Conservation (phyloP, 1,140 invertebrate genomes). For the Drosophila persimilis region DNA sequence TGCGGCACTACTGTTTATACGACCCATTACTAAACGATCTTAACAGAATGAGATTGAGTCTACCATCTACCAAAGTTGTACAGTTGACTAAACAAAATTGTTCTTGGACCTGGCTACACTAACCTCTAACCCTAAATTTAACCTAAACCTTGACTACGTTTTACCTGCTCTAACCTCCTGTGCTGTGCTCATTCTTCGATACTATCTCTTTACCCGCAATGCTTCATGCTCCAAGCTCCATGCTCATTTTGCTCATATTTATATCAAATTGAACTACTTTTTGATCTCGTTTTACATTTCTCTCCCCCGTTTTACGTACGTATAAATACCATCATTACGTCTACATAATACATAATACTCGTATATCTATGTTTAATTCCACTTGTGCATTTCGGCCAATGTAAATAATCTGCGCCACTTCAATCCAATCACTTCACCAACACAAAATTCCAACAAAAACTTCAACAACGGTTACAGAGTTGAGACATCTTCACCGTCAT, state of each 20-base stretch:
- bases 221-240: background rate
- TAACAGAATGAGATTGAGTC: conserved; percentile 45
- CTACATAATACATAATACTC: conserved; percentile 8
- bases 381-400: conserved; percentile 53
- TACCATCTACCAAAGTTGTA: conserved; percentile 61
- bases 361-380: conserved; percentile 11
- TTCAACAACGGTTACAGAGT: conserved; percentile 50
- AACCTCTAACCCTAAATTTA: conserved; percentile 11
- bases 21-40: conserved; percentile 54
- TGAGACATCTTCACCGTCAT: conserved; percentile 75
- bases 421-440: conserved; percentile 12
- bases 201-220: background rate
- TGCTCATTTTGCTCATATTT: conserved; percentile 1
- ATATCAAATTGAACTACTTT: conserved; percentile 33
- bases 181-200: background rate
- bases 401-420: conserved; percentile 63
- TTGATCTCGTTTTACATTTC: conserved; percentile 56
- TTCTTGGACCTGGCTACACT: conserved; percentile 53
- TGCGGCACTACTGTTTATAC: conserved; percentile 42
- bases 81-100: conserved; percentile 66
- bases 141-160: conserved; percentile 20
- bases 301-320: conserved; percentile 45
- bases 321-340: conserved; percentile 26
- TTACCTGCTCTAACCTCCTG: conserved; percentile 5
- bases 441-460: conserved; percentile 12